Evolutionary conservation across 2,113 vertebrate species (phyloP).

Genomic region (Guaruba guarouba): DNA sequence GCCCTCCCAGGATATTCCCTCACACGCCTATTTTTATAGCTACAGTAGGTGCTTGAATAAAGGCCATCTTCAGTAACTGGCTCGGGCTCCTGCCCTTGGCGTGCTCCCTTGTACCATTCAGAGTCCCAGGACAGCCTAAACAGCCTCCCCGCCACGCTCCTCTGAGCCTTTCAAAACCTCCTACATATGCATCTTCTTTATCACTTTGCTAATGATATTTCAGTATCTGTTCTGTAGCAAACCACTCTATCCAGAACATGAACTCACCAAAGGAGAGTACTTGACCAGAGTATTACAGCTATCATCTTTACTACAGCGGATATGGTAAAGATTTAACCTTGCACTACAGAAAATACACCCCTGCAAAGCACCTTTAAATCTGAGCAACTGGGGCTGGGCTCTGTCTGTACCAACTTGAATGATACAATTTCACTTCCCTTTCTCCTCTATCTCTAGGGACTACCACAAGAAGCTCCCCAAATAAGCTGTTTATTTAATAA

Average conservation of each 20-base stretch:
- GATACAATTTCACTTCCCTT: not conserved
- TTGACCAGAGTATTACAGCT: not conserved
- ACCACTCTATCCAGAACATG: not conserved
- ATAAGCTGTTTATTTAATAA: not conserved
- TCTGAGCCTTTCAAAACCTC: not conserved
- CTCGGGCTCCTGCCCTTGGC: not conserved
- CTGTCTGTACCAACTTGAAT: not conserved
- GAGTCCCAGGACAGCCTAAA: not conserved
- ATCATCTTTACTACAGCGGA: not conserved
- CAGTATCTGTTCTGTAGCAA: not conserved
- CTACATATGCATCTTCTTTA: not conserved
- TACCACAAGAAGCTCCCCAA: not conserved
- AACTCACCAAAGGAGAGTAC: not conserved
- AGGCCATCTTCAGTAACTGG: not conserved
- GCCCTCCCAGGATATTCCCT: not conserved
- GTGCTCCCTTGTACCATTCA: not conserved
- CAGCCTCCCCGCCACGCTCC: accelerated
- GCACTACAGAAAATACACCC: not conserved
- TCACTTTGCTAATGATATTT: not conserved
- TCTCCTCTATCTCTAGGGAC: not conserved
- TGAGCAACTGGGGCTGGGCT: not conserved
- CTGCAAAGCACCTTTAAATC: not conserved
- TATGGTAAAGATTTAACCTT: not conserved
- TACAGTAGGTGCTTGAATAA: not conserved
- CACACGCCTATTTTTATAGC: not conserved